Evolutionary conservation across 2,888 invertebrate species (phyloP), one percentile per base, ranked within the genome.

Genomic region (Argynnis bischoffii): DNA sequence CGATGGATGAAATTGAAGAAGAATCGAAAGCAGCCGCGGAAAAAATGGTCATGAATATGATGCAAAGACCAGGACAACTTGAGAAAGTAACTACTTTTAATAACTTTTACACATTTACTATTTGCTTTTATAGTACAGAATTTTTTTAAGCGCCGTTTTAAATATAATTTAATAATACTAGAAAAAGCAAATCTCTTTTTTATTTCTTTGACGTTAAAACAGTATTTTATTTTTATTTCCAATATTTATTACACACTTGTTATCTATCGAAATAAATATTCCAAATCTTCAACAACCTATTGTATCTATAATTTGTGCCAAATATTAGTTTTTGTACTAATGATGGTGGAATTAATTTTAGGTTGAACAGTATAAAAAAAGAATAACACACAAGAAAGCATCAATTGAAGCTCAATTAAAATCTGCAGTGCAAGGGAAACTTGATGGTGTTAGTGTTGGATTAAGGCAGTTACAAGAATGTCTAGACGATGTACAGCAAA

Each of bases 381-480:
- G 96, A 77, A 95, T 96, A 70, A 94, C 94, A 13, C 93, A 96
- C 69, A 96, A 97, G 77, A 96, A 98, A 92, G 96, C 97, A 0
- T 98, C 98, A 4, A 97, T 98, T 11, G 98, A 99, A 86, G 98
- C 98, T 1, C 96, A 98, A 94, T 85, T 99, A 26, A 99, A 99
- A 89, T 98, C 99, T n/a, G 99, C 99, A 1, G 98, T 99, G 93
- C 99, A 99, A 86, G 98, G 98, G 72, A 99, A 99, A 88, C 90
- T 99, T 65, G 99, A 99, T 88, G 99, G 99, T 0, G 99, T 99
- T 0, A 95, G 97, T 76, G 97, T 97, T 14, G 99, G 99, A 0
- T 94, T 99, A 18, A 96, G 96, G 78, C 97, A 99, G 82, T 89
- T 99, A 55, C 96, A 97, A 80, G 95, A 95, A 68, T 98, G 98